Percentiles rank a stretch among this genome's conserved stretches.
Evolutionary conservation across 2,113 vertebrate genomes (phyloP).

Genomic region (Xiphophorus maculatus): DNA sequence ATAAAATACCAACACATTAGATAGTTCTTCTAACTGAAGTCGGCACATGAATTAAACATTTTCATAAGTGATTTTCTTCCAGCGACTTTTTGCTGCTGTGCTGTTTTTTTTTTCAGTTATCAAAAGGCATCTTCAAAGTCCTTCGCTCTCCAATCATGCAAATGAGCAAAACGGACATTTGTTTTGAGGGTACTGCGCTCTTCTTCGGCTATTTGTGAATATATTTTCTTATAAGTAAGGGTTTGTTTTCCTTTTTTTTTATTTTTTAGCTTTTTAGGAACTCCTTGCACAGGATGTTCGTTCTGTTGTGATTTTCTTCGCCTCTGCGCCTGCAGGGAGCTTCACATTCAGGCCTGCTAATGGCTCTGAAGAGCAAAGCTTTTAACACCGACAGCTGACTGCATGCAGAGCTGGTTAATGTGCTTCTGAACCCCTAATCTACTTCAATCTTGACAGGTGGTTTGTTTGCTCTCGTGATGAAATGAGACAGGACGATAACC

Average conservation of each 20-base stretch:
- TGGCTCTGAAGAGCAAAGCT: constrained; percentile 20
- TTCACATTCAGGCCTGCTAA: constrained; percentile 4
- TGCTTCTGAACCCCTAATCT: constrained; percentile 36
- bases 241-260: constrained; percentile 1
- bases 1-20: constrained; percentile 7
- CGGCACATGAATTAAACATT: constrained; percentile 22
- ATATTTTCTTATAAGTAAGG: constrained; percentile 4
- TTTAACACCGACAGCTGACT: constrained; percentile 28
- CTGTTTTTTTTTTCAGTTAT: neutral
- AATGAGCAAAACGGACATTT: constrained; percentile 10
- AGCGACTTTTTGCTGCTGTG: neutral
- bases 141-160: constrained; percentile 10
- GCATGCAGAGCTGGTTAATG: constrained; percentile 24
- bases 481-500: constrained; percentile 19
- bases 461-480: constrained; percentile 16
- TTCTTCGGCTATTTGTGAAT: constrained; percentile 13
- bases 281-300: neutral
- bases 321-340: constrained; percentile 16
- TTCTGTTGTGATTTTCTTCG: constrained; percentile 1
- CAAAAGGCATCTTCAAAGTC: constrained; percentile 33
- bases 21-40: constrained; percentile 6
- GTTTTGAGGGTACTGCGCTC: constrained; percentile 2
- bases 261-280: constrained; percentile 3
- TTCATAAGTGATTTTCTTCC: constrained; percentile 14
- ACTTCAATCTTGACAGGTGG: constrained; percentile 35